Evolutionary conservation across 2,888 invertebrate genomes (phyloP).

Genomic region (Volucella zonaria): DNA sequence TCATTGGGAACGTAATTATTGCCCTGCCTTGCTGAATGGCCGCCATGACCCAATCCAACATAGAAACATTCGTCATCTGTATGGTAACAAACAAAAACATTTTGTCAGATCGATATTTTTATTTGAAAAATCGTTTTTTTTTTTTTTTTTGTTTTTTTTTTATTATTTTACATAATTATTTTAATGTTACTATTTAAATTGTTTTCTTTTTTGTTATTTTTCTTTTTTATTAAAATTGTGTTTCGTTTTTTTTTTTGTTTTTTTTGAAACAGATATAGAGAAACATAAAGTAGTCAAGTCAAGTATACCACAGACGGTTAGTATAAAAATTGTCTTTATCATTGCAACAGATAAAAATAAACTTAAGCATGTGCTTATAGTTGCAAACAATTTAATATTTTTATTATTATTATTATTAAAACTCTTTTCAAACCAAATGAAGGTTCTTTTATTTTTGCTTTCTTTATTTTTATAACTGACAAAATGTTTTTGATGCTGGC

Average conservation of each 20-base stretch:
- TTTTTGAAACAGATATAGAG: conserved; percentile 59
- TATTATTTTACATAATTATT: conserved; percentile 12
- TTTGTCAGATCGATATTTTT: conserved; percentile 86
- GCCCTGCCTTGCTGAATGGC: conserved; percentile 81
- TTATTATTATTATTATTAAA: conserved; percentile 11
- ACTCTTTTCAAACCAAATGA: conserved; percentile 41
- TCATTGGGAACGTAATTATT: conserved; percentile 84
- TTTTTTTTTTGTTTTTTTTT: conserved; percentile 58
- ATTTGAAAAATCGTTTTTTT: conserved; percentile 53
- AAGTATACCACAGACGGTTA: conserved; percentile 64
- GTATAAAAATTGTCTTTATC: conserved; percentile 64
- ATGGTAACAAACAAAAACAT: conserved; percentile 89
- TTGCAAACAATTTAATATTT: conserved; percentile 64
- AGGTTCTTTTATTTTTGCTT: conserved; percentile 14
- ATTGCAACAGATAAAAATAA: conserved; percentile 72
- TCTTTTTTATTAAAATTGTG: conserved; percentile 38
- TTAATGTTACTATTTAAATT: conserved; percentile 55
- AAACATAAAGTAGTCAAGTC: conserved; percentile 64
- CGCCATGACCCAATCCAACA: conserved; percentile 95
- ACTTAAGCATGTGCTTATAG: conserved; percentile 73
- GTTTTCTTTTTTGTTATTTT: conserved; percentile 54
- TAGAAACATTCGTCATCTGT: conserved; percentile 99
- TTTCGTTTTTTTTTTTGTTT: conserved; percentile 51
- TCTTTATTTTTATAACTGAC: conserved; percentile 81
- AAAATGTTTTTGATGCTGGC: conserved; percentile 83